These are phyloP conservation scores for Octopus bimaculoides DNA, from an alignment of 1,140 invertebrate species.

Conservation along the genomic window DNA sequence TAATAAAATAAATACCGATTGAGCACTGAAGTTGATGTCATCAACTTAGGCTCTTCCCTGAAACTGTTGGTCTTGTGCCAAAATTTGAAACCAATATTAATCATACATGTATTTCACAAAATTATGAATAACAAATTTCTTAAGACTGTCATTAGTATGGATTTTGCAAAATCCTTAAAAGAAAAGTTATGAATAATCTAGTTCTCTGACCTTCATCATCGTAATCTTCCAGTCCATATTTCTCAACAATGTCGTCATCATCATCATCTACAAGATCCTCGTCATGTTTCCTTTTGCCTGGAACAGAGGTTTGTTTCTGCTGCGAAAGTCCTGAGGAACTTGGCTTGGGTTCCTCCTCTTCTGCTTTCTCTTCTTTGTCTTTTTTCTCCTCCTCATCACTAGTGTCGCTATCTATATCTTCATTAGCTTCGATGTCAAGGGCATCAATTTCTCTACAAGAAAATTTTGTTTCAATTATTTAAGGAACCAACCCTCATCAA, in stretches of 20 bases:
- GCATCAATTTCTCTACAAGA: slow-evolving; percentile 15
- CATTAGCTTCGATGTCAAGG: slow-evolving; percentile 16
- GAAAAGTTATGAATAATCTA: no score
- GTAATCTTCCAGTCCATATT: slow-evolving; percentile 65
- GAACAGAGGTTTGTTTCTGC: background rate
- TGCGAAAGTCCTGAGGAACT: background rate
- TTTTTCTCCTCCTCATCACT: slow-evolving; percentile 24
- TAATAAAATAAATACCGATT: no score
- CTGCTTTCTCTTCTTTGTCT: slow-evolving; percentile 53
- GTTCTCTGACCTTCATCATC: slow-evolving; percentile 61
- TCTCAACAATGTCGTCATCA: slow-evolving; percentile 41
- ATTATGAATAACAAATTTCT: no score
- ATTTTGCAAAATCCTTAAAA: no score
- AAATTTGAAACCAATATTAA: no score
- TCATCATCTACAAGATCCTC: slow-evolving; percentile 34
- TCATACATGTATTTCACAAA: no score
- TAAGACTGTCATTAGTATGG: no score
- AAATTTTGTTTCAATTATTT: background rate
- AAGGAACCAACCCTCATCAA: background rate
- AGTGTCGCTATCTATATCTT: slow-evolving; percentile 8
- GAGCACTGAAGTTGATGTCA: no score
- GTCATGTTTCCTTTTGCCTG: background rate
- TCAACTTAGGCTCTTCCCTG: no score
- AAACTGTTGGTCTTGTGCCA: no score
- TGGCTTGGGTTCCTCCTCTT: slow-evolving; percentile 45